These are phyloP conservation scores for Anisognathus igniventris DNA, from an alignment of 2,797 vertebrate genomes.

Conservation along the genomic window DNA sequence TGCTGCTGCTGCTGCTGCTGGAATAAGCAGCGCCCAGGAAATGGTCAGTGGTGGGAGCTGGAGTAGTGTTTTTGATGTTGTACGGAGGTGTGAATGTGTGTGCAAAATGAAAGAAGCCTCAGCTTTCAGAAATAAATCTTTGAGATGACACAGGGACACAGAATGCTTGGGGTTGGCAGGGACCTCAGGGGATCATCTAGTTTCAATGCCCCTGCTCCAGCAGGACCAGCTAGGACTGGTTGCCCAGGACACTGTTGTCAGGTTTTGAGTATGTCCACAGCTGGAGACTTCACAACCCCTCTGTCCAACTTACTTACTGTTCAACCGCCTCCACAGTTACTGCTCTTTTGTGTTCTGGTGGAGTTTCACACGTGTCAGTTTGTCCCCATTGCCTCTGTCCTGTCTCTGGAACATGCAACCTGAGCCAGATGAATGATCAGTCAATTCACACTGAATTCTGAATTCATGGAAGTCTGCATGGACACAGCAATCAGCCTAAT, in stretches of 20 bases:
- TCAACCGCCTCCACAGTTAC: neutral
- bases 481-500: neutral
- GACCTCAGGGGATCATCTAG: neutral
- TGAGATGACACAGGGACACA: neutral
- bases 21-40: neutral
- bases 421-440: neutral
- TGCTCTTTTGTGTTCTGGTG: neutral
- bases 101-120: neutral
- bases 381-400: neutral
- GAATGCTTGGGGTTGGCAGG: neutral
- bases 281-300: neutral
- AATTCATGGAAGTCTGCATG: neutral
- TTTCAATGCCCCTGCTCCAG: neutral
- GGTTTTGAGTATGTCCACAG: neutral
- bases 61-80: neutral
- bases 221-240: neutral
- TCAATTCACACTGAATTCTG: neutral
- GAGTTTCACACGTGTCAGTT: neutral
- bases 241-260: neutral
- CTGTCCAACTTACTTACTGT: neutral
- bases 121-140: neutral
- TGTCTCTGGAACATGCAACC: neutral
- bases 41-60: neutral
- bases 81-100: neutral
- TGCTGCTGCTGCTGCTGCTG: neutral